Conservation (phyloP, 2,797 vertebrate genomes). For the Nannoperca australis region DNA sequence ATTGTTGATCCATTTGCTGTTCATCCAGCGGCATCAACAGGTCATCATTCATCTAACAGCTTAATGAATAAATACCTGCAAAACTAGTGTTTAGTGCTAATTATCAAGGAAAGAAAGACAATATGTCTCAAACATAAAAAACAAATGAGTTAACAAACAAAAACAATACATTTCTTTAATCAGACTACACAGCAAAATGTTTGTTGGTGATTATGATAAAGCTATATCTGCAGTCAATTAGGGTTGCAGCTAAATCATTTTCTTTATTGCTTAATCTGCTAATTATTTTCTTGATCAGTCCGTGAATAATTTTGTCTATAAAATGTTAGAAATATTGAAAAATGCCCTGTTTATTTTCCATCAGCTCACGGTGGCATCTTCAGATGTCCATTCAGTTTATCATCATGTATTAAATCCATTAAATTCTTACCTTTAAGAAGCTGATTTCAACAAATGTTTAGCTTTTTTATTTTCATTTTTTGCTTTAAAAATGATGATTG, state of each 20-base stretch:
- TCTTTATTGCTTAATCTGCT: not conserved
- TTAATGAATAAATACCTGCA: not conserved
- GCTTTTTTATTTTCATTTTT: not conserved
- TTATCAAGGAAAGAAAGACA: not conserved
- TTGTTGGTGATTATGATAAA: not conserved
- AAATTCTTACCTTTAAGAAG: not conserved
- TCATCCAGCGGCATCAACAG: not conserved
- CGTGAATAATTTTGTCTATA: not conserved
- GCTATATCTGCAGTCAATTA: not conserved
- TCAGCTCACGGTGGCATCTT: not conserved
- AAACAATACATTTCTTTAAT: not conserved
- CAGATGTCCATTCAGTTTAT: not conserved
- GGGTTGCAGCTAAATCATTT: not conserved
- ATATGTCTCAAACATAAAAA: no score
- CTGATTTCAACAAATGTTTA: not conserved
- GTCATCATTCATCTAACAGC: not conserved
- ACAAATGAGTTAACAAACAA: no score
- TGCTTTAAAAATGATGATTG: not conserved
- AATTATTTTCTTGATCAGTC: not conserved
- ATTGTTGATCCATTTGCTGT: no score
- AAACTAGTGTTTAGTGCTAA: not conserved
- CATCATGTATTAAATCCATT: not conserved
- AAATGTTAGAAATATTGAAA: not conserved
- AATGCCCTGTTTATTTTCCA: not conserved
- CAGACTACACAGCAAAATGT: not conserved